phyloP scores from a whole-genome alignment of 2,888 invertebrate genomes.

The Operophtera brumata region DNA sequence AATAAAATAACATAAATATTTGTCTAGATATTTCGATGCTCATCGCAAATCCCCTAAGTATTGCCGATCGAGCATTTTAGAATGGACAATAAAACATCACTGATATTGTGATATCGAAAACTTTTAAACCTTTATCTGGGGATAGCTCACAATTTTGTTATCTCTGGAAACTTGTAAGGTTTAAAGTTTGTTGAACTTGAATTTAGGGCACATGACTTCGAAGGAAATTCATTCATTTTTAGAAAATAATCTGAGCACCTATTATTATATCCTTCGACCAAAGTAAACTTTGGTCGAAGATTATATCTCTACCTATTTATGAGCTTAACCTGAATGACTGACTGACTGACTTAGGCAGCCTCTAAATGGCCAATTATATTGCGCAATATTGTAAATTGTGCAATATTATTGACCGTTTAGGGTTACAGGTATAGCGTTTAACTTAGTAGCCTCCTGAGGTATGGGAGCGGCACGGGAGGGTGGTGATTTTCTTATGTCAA shows the following conservation, averaged over 20 bases:
- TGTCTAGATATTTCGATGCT: not conserved
- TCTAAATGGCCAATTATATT: too few species aligned
- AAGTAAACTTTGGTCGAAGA: not conserved
- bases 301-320: not conserved
- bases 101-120: conserved; percentile 10
- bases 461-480: too few species aligned
- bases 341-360: too few species aligned
- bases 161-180: conserved; percentile 12
- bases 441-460: too few species aligned
- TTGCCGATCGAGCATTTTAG: conserved; percentile 2
- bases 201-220: not conserved
- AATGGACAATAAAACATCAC: conserved; percentile 12
- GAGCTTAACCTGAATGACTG: too few species aligned
- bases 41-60: conserved; percentile 2
- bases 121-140: conserved; percentile 10
- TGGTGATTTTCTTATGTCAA: too few species aligned
- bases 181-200: conserved; percentile 10
- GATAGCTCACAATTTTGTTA: conserved; percentile 31
- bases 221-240: not conserved
- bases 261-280: not conserved
- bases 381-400: too few species aligned
- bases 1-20: not conserved
- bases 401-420: too few species aligned
- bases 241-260: too few species aligned
- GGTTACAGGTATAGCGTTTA: too few species aligned